Percentiles rank a stretch among this genome's conserved stretches.
Conservation (phyloP, 2,888 invertebrate species). For the Aphrophora alni region DNA sequence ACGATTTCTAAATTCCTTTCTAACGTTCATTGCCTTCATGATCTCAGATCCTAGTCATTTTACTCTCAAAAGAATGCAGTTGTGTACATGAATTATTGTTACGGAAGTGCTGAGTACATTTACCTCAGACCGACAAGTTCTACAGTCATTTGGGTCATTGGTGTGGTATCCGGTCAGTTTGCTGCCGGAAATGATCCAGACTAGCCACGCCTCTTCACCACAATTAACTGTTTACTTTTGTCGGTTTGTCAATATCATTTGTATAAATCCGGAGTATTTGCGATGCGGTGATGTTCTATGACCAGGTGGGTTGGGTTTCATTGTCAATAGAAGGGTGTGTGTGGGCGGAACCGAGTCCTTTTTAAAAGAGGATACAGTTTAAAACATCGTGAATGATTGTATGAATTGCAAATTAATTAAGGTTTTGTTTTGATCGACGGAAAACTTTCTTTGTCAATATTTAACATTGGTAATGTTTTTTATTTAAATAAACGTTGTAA, state of each 20-base stretch:
- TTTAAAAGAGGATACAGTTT: too few species aligned
- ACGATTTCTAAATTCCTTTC: too few species aligned
- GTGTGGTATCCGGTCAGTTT: background rate
- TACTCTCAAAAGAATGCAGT: background rate
- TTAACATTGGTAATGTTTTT: too few species aligned
- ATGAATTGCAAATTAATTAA: too few species aligned
- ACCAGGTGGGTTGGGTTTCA: background rate
- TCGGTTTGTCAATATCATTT: background rate
- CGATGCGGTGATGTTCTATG: too few species aligned
- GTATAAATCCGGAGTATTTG: background rate
- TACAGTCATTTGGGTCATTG: background rate
- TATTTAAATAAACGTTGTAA: too few species aligned
- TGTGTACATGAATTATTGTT: background rate
- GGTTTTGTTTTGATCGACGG: too few species aligned
- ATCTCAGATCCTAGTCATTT: background rate
- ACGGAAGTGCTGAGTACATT: background rate
- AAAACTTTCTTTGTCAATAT: too few species aligned
- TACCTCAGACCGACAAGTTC: background rate
- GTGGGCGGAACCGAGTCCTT: too few species aligned
- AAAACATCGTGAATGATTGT: too few species aligned
- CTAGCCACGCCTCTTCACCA: background rate
- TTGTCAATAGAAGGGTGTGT: background rate
- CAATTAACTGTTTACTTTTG: conserved; percentile 1
- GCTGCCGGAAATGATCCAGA: background rate
- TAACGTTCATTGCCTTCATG: too few species aligned